Base-by-base conservation (phyloP, 2,888 invertebrate species). In the Caenorhabditis drosophilae region DNA sequence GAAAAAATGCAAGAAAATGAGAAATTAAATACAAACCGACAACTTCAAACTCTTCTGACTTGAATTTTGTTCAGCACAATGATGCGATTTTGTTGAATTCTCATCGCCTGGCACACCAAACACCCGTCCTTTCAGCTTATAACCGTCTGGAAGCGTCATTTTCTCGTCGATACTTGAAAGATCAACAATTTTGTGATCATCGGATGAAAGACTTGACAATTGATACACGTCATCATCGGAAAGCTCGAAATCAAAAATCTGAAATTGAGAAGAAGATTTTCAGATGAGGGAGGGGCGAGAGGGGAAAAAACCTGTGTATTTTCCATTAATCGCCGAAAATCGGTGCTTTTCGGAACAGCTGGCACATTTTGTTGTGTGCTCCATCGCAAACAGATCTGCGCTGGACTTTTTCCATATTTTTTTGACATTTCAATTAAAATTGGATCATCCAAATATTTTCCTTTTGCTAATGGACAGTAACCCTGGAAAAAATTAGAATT, bases 381-480 rank as follows among this genome's bases (percentile, higher is more conserved):
- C 84, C 84, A 85, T 20, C 84, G 78, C n/a, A 85, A 79, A 40
- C 85, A 79, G 15, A 73, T 56, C 46, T 85, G 85, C 4, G 85
- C 84, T 2, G 84, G 77, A 6, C 84, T 81, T 66, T 76, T 79
- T 4, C 61, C 62, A 61, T 78, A 64, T 22, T 73, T 71, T 26
- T 67, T 42, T 2, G 84, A 84, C n/a, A 85, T 78, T 27, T 64
- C 51, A 23, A 77, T 62, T n/a, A 82, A 64, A 4, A 73, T 67
- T 40, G 72, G 60, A 35, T 84, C 81, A 18, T 75, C 73, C 40
- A 85, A 68, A 27, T 84, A 78, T 26, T 75, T 67, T 22, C 84
- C 85, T 58, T 84, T 84, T 20, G 83, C 85, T 46, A 85, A 67
- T 11, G 85, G 85, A 73, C 84, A 85, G 70, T 84, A 85, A 6